Evolutionary conservation across 2,888 invertebrate genomes (phyloP), one percentile per base, ranked within the genome.

Genomic region (Pterostichus niger): DNA sequence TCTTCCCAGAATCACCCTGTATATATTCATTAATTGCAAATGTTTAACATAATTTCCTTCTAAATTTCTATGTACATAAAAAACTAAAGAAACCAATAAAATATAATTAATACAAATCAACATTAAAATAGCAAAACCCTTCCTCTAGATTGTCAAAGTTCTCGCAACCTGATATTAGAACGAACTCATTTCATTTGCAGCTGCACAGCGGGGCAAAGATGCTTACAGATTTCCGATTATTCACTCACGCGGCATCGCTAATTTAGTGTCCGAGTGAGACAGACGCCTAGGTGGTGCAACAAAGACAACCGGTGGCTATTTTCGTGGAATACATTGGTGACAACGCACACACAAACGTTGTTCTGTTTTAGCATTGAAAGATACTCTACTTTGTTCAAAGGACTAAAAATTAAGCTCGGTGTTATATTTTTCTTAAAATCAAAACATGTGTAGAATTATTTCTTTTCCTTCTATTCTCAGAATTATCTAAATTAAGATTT

Each of bases 301-400:
- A 77, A n/a, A 13, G 40, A 77, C 11, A 40, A 11, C 24, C 73
- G 13, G 6, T 17, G n/a, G 54, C 77, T 77, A 77, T 77, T 77
- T 77, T 77, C 56, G 71, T 35, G n/a, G 54, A 52, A 77, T 56
- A 52, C 77, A 77, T 56, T 77, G 77, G 77, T 77, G 77, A 77
- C 77, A 77, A n/a, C 77, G 56, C 35, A 77, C 46, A 73, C 73
- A 73, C 6, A 35, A 11, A n/a, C 10, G 31, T 31, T 59, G 11
- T 24, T 59, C 24, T 59, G 49, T 56, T 59, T 24, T 4, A 64
- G 33, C 35, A 64, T 49, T 49, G 49, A 49, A 49, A 49, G 49
- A 49, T 13, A 49, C 49, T 49, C 13, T 7, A 64, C 64, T 64
- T 64, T 64, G 64, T 64, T 64, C 64, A 35, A 33, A 59, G 40